These are phyloP conservation scores for Rhynchonycteris naso DNA, from an alignment of 2,797 vertebrate species.

Conservation along the genomic window DNA sequence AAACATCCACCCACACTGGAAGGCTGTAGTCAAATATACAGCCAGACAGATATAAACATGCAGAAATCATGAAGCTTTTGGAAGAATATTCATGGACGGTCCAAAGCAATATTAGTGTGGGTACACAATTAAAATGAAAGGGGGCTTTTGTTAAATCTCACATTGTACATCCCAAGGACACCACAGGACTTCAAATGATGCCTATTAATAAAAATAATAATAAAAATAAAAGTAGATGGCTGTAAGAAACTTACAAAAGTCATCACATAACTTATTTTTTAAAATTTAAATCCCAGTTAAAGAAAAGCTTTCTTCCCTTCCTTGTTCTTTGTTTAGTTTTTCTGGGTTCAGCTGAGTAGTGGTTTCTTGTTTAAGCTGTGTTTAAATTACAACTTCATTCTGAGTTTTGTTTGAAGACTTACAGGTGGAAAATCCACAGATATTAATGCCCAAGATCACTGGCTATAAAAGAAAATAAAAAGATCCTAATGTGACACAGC, in stretches of 20 bases:
- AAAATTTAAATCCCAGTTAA: not conserved
- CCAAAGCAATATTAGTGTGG: not conserved
- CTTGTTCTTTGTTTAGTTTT: conserved; percentile 52
- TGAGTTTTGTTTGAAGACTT: conserved; percentile 59
- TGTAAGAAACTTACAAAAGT: not conserved
- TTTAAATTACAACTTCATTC: conserved; percentile 33
- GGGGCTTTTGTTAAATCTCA: not conserved
- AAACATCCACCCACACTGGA: not conserved
- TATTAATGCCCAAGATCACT: not conserved
- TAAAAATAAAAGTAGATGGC: not conserved
- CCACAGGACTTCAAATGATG: not conserved
- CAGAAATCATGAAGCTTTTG: not conserved
- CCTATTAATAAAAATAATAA: not conserved
- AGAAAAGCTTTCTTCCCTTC: not conserved
- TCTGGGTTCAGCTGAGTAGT: not conserved
- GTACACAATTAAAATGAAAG: conserved; percentile 26
- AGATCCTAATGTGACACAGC: not conserved
- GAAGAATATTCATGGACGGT: conserved; percentile 16
- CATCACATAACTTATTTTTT: not conserved
- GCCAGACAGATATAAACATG: conserved; percentile 38
- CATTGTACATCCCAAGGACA: not conserved
- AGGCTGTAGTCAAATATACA: not conserved
- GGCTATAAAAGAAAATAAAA: not conserved
- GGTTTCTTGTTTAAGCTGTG: conserved; percentile 11
- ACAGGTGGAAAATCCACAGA: not conserved